A percentile compares a stretch with the other conserved stretches of the same genome.
phyloP scores from a whole-genome alignment of 1,140 invertebrate species.

The Eulimnadia texana region DNA sequence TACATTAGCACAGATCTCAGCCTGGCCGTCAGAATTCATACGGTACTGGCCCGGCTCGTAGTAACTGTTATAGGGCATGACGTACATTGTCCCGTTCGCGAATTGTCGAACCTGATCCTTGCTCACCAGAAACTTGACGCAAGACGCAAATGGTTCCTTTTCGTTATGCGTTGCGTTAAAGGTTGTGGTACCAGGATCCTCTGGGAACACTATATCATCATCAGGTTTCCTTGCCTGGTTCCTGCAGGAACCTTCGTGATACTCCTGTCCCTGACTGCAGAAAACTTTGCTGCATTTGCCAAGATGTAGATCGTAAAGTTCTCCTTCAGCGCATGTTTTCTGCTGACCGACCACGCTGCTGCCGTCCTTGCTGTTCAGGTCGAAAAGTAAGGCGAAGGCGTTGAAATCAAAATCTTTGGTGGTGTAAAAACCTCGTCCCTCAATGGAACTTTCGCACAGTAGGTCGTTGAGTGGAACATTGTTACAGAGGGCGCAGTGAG shows the following conservation, averaged over 20 bases:
- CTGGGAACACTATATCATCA: background rate
- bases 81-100: constrained; percentile 29
- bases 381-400: constrained; percentile 38
- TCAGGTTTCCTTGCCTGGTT: background rate
- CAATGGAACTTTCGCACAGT: constrained; percentile 19
- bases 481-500: constrained; percentile 42
- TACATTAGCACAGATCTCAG: constrained; percentile 23
- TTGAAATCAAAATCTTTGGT: constrained; percentile 32
- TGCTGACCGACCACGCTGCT: constrained; percentile 28
- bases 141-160: constrained; percentile 18
- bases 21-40: constrained; percentile 21
- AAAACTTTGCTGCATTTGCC: constrained; percentile 32
- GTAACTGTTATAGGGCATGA: constrained; percentile 27
- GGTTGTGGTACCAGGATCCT: background rate
- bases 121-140: constrained; percentile 30
- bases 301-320: constrained; percentile 39
- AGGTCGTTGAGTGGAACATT: constrained; percentile 24
- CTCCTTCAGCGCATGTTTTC: constrained; percentile 23
- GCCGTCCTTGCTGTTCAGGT: constrained; percentile 26
- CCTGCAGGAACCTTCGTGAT: constrained; percentile 18
- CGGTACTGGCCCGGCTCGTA: constrained; percentile 27
- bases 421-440: no score
- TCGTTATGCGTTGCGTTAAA: constrained; percentile 8
- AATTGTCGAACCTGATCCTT: constrained; percentile 29
- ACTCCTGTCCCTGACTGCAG: constrained; percentile 23